phyloP scores from a whole-genome alignment of 2,888 invertebrate species.

The Cacoxenus indagator region DNA sequence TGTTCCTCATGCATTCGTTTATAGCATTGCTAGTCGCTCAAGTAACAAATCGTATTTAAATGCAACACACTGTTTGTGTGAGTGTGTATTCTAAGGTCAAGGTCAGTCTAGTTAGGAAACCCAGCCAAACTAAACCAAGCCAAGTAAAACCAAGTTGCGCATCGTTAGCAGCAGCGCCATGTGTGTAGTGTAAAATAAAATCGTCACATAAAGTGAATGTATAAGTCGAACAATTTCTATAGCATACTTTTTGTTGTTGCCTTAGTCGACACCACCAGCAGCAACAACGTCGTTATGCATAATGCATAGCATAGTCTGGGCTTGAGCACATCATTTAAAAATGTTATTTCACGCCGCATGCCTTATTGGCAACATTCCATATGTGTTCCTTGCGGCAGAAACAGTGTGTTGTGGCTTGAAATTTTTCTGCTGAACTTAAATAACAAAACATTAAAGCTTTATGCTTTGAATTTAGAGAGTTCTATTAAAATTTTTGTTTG shows the following conservation, averaged over 20 bases:
- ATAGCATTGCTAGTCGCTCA: background rate
- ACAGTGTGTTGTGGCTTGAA: too few species aligned
- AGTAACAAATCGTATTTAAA: background rate
- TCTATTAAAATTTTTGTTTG: too few species aligned
- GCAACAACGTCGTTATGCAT: background rate
- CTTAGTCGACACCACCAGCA: background rate
- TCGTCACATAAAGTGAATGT: background rate
- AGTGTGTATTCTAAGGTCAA: conserved; percentile 14
- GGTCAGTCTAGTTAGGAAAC: conserved; percentile 14
- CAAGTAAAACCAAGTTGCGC: background rate
- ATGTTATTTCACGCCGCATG: background rate
- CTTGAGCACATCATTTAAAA: background rate
- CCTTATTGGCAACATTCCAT: background rate
- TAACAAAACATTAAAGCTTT: too few species aligned
- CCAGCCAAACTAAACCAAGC: background rate
- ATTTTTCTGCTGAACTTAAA: too few species aligned
- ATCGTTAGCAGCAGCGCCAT: background rate
- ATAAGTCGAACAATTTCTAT: background rate
- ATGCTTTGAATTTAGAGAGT: too few species aligned
- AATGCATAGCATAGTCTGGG: background rate
- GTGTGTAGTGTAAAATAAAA: background rate
- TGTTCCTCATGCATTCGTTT: too few species aligned
- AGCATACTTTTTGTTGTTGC: background rate
- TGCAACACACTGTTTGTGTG: background rate
- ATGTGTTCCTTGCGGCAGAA: background rate